Percentiles rank a stretch among this genome's conserved stretches.
Conservation (phyloP, 2,888 invertebrate species). For the Drosophila heteroneura region DNA sequence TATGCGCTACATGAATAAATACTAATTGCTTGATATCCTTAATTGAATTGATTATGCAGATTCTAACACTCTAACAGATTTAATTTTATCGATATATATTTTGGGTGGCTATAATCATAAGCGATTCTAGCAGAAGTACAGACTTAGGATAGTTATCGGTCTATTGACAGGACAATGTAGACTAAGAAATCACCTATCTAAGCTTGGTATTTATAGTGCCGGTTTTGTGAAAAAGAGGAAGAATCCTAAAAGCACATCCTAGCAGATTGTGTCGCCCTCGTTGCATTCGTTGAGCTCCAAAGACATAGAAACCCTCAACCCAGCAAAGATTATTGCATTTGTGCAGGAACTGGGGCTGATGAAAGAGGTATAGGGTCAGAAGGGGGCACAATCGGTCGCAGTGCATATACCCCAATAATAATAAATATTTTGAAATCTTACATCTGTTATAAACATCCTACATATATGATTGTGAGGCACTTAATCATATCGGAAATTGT, state of each 20-base stretch:
- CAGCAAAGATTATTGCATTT: neutral
- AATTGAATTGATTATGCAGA: neutral
- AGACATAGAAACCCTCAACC: neutral
- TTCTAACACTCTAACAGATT: neutral
- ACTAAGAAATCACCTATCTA: neutral
- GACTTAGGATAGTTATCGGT: neutral
- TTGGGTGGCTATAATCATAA: too few species aligned
- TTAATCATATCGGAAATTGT: constrained; percentile 11
- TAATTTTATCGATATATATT: too few species aligned
- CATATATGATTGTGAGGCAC: neutral
- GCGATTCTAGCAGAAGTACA: neutral
- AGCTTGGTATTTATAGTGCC: neutral
- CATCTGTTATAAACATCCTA: neutral
- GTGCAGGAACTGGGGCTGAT: neutral
- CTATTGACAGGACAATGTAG: neutral
- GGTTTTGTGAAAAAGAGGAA: too few species aligned
- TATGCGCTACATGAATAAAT: too few species aligned
- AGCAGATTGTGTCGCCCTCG: neutral
- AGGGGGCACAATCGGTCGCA: neutral
- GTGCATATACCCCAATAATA: neutral
- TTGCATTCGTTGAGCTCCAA: too few species aligned
- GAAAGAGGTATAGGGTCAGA: neutral
- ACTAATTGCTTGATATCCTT: too few species aligned
- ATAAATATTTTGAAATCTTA: neutral
- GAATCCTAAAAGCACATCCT: neutral